Base-by-base conservation (phyloP, 1,140 invertebrate genomes). In the Littorina saxatilis region DNA sequence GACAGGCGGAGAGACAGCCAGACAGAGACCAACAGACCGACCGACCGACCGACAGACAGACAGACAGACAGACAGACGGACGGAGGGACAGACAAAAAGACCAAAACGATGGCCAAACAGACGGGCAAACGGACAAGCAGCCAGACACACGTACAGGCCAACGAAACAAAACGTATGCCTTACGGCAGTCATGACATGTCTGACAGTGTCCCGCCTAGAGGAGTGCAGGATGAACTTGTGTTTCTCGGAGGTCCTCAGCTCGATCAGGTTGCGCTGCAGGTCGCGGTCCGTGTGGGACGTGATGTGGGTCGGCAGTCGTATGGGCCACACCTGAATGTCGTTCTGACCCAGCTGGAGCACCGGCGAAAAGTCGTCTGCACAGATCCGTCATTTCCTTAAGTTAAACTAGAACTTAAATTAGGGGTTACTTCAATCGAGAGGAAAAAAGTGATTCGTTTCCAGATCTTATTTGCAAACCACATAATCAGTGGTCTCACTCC, bases 321-420 rank as follows among this genome's bases (percentile, higher is more conserved):
- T 89, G 7, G 90, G 90, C 70, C 84, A 87, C 23, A 89, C 89
- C 70, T 85, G 83, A n/a, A 89, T 85, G 23, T 76, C 61, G 9
- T 83, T 55, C 29, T 83, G 79, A 27, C 87, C 85, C 23, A 91
- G 82, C 5, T 82, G 83, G 68, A 88, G 72, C 13, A 90, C 88
- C 27, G 89, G 88, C 0, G 90, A 88, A 63, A 91, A 91, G 79
- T 91, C 90, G 52, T 90, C 90, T 90, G 76, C 17, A 82, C n/a
- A n/a, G n/a, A n/a, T n/a, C n/a, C n/a, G n/a, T n/a, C n/a, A n/a
- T n/a, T n/a, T n/a, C 74, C 72, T 13, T 11, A 52, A 23, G 50
- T 13, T 52, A 11, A 52, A 52, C 50, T n/a, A n/a, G n/a, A n/a
- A n/a, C n/a, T n/a, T n/a, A n/a, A n/a, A n/a, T n/a, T n/a, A n/a